Conservation (phyloP, 2,888 invertebrate species). For the Orthosia cruda region DNA sequence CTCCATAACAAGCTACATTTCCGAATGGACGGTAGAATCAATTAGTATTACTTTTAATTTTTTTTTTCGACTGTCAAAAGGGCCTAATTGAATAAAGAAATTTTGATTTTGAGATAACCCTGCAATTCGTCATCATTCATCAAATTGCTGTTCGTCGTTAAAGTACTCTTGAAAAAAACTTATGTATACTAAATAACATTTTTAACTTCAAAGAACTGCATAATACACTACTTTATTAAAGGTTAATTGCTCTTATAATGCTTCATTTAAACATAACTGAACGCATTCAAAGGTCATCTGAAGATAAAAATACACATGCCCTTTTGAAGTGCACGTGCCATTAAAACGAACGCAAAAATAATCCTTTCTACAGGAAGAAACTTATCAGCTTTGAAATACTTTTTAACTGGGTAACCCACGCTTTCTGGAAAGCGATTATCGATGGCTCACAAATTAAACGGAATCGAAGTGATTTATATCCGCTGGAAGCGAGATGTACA, state of each 20-base stretch:
- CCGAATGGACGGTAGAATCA: too few relatives aligned
- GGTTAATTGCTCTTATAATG: conserved; percentile 33
- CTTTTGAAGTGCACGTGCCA: not conserved
- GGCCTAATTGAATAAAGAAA: too few relatives aligned
- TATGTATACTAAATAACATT: not conserved
- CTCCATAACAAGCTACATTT: too few relatives aligned
- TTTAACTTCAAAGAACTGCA: not conserved
- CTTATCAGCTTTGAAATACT: not conserved
- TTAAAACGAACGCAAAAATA: not conserved
- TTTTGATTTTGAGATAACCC: too few relatives aligned
- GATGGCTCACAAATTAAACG: too few relatives aligned
- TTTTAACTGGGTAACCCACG: not conserved
- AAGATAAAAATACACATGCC: conserved; percentile 29
- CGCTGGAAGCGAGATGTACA: too few relatives aligned
- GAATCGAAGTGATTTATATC: too few relatives aligned
- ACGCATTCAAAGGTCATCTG: conserved; percentile 7
- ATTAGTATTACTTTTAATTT: too few relatives aligned
- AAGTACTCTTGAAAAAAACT: not conserved
- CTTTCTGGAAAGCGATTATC: too few relatives aligned
- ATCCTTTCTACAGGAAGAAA: not conserved
- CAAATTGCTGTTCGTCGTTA: too few relatives aligned
- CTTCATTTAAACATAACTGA: not conserved
- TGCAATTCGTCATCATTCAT: too few relatives aligned
- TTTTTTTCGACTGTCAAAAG: too few relatives aligned
- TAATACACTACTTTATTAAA: conserved; percentile 14